phyloP scores from a whole-genome alignment of 1,140 invertebrate species.

The Orussus abietinus region DNA sequence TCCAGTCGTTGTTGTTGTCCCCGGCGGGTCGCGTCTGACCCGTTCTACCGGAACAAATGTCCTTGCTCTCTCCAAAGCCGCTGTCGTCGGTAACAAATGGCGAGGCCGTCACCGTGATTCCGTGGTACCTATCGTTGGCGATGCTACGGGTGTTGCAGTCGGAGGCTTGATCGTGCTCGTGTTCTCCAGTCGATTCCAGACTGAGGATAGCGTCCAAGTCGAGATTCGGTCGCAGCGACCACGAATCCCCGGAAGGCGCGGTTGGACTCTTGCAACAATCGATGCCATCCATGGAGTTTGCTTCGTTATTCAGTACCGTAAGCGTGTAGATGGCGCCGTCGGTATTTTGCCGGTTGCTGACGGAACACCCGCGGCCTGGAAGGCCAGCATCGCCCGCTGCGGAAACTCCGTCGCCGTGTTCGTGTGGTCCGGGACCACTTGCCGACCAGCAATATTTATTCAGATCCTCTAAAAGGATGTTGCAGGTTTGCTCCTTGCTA shows the following conservation, averaged over 20 bases:
- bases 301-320: conserved; percentile 55
- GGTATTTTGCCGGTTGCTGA: conserved; percentile 50
- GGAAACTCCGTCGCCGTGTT: conserved; percentile 23
- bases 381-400: conserved; percentile 16
- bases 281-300: conserved; percentile 54
- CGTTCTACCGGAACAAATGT: conserved; percentile 38
- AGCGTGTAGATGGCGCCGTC: conserved; percentile 59
- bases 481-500: conserved; percentile 61
- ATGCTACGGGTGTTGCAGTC: conserved; percentile 21
- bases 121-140: conserved; percentile 37
- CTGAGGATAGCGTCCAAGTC: conserved; percentile 52
- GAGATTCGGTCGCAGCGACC: conserved; percentile 42
- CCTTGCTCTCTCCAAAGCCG: conserved; percentile 67
- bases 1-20: conserved; percentile 79
- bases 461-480: conserved; percentile 73
- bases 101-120: conserved; percentile 27
- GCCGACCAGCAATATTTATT: conserved; percentile 74
- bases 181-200: conserved; percentile 37
- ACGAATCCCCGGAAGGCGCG: conserved; percentile 38
- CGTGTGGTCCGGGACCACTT: too few species aligned
- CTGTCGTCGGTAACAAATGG: conserved; percentile 65
- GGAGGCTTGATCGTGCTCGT: conserved; percentile 16
- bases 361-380: conserved; percentile 19
- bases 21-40: conserved; percentile 51
- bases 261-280: conserved; percentile 49